Evolutionary conservation across 1,140 invertebrate species (phyloP).

Genomic region (Heliconius hermathena): DNA sequence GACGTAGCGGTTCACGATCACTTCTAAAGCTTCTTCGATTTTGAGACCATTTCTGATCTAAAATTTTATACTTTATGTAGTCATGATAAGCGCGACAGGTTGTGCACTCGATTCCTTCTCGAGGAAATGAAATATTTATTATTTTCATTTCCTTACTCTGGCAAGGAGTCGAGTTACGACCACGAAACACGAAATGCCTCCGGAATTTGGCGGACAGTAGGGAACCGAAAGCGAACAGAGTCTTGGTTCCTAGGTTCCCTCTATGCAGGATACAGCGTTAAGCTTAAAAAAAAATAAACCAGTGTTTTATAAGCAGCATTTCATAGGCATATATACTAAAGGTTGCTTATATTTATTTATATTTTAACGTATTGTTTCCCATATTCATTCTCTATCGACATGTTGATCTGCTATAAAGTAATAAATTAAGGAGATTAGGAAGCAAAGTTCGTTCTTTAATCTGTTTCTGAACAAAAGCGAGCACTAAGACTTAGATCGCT

Average conservation of each 20-base stretch:
- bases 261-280: too few relatives aligned
- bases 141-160: too few relatives aligned
- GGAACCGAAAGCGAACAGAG: too few relatives aligned
- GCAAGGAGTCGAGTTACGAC: too few relatives aligned
- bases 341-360: not conserved
- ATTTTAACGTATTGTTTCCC: not conserved
- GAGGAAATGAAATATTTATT: too few relatives aligned
- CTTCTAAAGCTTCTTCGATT: slow-evolving; percentile 40
- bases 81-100: not conserved
- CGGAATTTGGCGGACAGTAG: too few relatives aligned
- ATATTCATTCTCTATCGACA: slow-evolving; percentile 16
- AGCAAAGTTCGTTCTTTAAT: slow-evolving; percentile 28
- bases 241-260: too few relatives aligned
- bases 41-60: slow-evolving; percentile 10
- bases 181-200: too few relatives aligned
- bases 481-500: slow-evolving; percentile 42
- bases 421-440: slow-evolving; percentile 26
- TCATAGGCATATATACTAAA: not conserved
- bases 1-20: slow-evolving; percentile 62
- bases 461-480: slow-evolving; percentile 37
- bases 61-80: not conserved
- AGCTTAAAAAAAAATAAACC: not conserved
- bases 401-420: slow-evolving; percentile 20
- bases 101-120: too few relatives aligned
- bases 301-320: not conserved